Percentiles rank a stretch among this genome's conserved stretches.
Evolutionary conservation across 1,140 invertebrate species (phyloP).

Genomic region (Oedothorax gibbosus): DNA sequence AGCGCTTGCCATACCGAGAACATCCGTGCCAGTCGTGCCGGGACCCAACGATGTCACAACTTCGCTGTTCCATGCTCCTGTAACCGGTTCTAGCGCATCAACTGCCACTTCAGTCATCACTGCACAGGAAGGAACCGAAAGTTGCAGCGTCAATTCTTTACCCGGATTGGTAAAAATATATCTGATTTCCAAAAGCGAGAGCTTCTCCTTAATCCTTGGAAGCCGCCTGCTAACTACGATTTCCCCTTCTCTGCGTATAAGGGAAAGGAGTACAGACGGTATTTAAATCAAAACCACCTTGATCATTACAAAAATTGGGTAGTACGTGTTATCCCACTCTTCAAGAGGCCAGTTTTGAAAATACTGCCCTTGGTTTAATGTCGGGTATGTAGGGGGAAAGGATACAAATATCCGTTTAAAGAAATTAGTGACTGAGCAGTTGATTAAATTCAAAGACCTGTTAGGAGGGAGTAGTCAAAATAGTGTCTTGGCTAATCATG

Average conservation of each 20-base stretch:
- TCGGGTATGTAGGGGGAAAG: background rate
- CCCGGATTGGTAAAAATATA: slow-evolving; percentile 16
- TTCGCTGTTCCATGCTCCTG: background rate
- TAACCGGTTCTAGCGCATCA: background rate
- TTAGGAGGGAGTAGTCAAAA: too few relatives aligned
- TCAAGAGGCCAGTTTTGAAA: background rate
- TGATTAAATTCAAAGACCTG: too few relatives aligned
- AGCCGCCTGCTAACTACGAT: background rate
- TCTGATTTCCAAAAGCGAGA: background rate
- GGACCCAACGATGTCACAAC: background rate
- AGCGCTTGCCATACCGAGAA: too few relatives aligned
- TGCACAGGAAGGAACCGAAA: background rate
- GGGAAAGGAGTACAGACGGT: background rate
- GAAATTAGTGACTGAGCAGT: too few relatives aligned
- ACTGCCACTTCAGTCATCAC: too few relatives aligned
- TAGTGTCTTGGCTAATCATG: too few relatives aligned
- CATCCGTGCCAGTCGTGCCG: too few relatives aligned
- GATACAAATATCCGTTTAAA: too few relatives aligned
- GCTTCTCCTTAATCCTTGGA: background rate
- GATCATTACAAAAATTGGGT: slow-evolving; percentile 1
- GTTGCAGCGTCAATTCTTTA: background rate
- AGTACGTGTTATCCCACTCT: background rate
- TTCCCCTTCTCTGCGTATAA: background rate
- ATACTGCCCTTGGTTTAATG: background rate
- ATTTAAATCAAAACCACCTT: background rate